A percentile compares a stretch with the other conserved stretches of the same genome.
Evolutionary conservation across 2,113 vertebrate species (phyloP).

Genomic region (Zingel zingel): DNA sequence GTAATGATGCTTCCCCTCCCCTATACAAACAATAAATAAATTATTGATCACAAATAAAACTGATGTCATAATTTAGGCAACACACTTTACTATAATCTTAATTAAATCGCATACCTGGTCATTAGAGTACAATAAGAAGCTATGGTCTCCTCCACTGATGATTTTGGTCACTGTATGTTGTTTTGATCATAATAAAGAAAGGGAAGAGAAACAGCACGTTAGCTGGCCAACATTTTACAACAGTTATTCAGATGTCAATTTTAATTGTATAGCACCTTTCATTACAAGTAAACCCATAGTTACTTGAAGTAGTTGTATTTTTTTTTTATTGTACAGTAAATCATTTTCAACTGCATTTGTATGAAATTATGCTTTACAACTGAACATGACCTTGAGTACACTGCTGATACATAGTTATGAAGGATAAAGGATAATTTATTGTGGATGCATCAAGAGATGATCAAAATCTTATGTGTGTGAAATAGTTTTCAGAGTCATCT

Average conservation of each 20-base stretch:
- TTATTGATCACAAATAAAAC: too few species aligned
- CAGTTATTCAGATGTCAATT: background rate
- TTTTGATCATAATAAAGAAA: conserved; percentile 79
- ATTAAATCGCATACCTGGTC: conserved; percentile 85
- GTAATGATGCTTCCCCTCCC: too few species aligned
- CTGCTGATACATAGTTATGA: background rate
- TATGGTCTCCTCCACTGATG: conserved; percentile 96
- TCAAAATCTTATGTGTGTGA: background rate
- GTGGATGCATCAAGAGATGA: background rate
- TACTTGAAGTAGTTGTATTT: background rate
- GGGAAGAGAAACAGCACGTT: background rate
- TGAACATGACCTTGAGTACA: background rate
- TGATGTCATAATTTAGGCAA: background rate
- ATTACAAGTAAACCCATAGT: background rate
- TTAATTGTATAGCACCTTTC: too few species aligned
- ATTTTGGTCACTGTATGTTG: conserved; percentile 90
- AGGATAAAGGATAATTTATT: background rate
- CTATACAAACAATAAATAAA: too few species aligned
- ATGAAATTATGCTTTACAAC: background rate
- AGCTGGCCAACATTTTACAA: background rate
- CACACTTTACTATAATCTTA: background rate
- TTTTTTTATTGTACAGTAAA: background rate
- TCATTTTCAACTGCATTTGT: background rate
- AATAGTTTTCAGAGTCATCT: background rate
- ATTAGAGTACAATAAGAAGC: conserved; percentile 91